Base-by-base conservation (phyloP, 2,797 vertebrate species). In the Tragopan temminckii region DNA sequence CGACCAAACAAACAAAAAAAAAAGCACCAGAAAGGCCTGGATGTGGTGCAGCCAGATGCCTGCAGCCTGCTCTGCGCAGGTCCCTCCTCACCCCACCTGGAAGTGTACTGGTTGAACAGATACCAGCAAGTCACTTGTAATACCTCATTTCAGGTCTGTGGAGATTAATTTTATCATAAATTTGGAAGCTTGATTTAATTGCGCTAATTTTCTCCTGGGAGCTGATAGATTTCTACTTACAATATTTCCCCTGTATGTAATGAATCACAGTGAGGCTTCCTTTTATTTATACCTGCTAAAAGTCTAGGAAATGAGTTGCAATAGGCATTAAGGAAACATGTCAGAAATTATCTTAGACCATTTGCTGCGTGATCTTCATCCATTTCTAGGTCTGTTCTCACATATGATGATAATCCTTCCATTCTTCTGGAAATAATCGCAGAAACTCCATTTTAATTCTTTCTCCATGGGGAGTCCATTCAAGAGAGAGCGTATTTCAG, bases 161-260 rank as follows among this genome's bases (percentile, higher is more conserved):
- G 90, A 92, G 90, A 95, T 90, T 94, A 96, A 93, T 94, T 92
- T 93, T 93, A 61, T 83, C 85, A 91, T 95, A 93, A 93, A 96
- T 94, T 92, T 87, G 89, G 63, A 88, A 91, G 74, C 82, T 75
- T 94, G 94, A 94, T 95, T 97, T 97, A 95, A 95, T 94, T 95
- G 90, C 2, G 0, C 82, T 97, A 89, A 96, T 95, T 96, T 94
- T 95, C 95, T 89, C 76, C 78, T 84, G 95, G 90, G 94, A 95
- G 63, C 57, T 95, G 90, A 93, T 88, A 89, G 80, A 92, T 97
- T 94, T 38, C 77, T 74, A 76, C 82, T 86, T 84, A 92, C 79
- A 59, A 35, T 84, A 68, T 88, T 91, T 70, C 80, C 2, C 14
- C 77, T 77, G 70, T 86, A 83, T 0, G 0, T 89, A 88, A 94